Conservation (phyloP, 2,797 vertebrate genomes). For the Caiman crocodilus region DNA sequence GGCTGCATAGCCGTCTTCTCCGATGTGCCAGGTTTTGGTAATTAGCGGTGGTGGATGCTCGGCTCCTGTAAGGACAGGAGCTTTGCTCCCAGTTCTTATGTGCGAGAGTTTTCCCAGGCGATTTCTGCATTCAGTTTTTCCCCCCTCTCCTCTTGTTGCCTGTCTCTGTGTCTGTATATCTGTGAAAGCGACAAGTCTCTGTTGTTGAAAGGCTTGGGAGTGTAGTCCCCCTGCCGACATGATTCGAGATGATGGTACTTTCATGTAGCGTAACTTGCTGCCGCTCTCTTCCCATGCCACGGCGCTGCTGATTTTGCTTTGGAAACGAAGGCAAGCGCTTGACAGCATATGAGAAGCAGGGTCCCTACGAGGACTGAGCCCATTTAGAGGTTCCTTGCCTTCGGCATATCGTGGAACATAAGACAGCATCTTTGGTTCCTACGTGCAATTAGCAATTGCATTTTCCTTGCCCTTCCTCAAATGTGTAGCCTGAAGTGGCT, state of each 20-base stretch:
- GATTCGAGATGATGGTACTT: background rate
- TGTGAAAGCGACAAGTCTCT: background rate
- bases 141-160: background rate
- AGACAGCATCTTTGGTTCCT: background rate
- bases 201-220: background rate
- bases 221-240: background rate
- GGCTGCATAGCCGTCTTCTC: background rate
- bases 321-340: background rate
- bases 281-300: conserved; percentile 20
- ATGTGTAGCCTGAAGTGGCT: background rate
- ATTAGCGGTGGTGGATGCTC: background rate
- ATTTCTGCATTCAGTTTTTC: background rate
- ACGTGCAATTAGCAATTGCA: background rate
- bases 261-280: conserved; percentile 1
- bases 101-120: background rate
- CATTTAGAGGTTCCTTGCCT: background rate
- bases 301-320: conserved; percentile 1
- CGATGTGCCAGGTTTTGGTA: background rate
- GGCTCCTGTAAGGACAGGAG: fast-evolving
- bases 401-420: fast-evolving
- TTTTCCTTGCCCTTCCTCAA: background rate
- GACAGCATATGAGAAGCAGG: background rate
- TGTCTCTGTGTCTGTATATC: background rate
- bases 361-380: background rate
- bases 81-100: background rate